These are phyloP conservation scores for Sciurus carolinensis DNA, from an alignment of 2,797 vertebrate genomes.

Conservation along the genomic window DNA sequence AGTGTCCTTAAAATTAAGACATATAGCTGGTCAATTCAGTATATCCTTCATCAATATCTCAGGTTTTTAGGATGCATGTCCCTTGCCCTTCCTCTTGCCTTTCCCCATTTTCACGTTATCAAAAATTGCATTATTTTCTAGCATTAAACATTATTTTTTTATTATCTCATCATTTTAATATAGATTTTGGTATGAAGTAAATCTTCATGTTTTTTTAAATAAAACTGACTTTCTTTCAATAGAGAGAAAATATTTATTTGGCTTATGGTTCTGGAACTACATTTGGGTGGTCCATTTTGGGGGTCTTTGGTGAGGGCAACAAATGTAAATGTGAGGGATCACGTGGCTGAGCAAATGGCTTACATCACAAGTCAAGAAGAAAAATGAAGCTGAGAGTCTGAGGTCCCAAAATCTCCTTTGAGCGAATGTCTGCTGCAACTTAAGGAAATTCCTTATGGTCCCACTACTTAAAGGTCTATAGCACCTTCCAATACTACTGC, in stretches of 20 bases:
- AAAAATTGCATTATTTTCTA: background rate
- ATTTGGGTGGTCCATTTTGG: background rate
- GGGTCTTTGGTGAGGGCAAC: background rate
- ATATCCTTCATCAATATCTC: background rate
- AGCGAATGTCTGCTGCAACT: background rate
- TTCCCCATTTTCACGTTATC: background rate
- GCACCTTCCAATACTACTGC: background rate
- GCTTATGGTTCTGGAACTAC: background rate
- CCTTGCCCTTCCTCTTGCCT: no score
- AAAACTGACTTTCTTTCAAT: background rate
- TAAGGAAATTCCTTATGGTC: background rate
- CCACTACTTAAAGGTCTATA: background rate
- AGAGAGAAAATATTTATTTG: background rate
- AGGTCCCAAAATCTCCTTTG: background rate
- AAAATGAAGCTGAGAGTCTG: background rate
- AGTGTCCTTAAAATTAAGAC: background rate
- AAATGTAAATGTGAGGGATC: background rate
- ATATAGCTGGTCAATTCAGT: background rate
- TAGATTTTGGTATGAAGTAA: background rate
- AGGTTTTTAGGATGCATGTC: background rate
- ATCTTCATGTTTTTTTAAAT: background rate
- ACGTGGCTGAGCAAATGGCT: background rate
- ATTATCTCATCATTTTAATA: background rate
- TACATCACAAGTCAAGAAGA: background rate
- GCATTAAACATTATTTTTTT: background rate